phyloP scores from a whole-genome alignment of 2,113 vertebrate species.

The Raja brachyura region DNA sequence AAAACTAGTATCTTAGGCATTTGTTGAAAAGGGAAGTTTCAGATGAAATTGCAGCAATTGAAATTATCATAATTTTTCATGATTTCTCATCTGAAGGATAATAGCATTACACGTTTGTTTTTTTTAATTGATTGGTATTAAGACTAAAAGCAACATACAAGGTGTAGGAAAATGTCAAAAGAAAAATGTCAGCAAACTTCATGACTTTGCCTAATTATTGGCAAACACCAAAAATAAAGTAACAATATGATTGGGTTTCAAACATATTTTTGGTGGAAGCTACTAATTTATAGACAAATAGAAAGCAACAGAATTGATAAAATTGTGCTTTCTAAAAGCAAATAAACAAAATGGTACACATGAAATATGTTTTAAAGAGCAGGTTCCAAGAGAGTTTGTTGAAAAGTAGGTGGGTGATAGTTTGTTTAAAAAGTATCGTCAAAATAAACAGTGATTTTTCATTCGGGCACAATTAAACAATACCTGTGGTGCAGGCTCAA shows the following conservation, averaged over 20 bases:
- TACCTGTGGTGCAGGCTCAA: too few species aligned
- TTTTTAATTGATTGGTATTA: not conserved
- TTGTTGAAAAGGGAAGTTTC: not conserved
- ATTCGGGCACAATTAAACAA: not conserved
- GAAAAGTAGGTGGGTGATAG: too few species aligned
- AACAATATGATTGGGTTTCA: not conserved
- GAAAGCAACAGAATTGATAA: too few species aligned
- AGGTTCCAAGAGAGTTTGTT: too few species aligned
- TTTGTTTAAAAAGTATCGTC: not conserved
- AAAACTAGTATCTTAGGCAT: not conserved
- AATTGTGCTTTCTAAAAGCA: too few species aligned
- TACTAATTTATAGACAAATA: not conserved
- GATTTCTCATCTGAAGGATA: not conserved
- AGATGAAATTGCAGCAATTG: not conserved
- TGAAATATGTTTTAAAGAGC: not conserved
- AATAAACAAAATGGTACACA: not conserved
- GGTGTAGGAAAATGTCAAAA: not conserved
- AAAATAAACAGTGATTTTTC: not conserved
- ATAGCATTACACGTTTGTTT: not conserved
- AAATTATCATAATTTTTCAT: not conserved
- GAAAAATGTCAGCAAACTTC: not conserved
- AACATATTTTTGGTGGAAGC: not conserved
- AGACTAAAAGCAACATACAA: not conserved
- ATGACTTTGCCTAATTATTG: not conserved
- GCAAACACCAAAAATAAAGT: not conserved